Base-by-base conservation (phyloP, 2,113 vertebrate genomes). In the Brachyhypopomus gauderio region DNA sequence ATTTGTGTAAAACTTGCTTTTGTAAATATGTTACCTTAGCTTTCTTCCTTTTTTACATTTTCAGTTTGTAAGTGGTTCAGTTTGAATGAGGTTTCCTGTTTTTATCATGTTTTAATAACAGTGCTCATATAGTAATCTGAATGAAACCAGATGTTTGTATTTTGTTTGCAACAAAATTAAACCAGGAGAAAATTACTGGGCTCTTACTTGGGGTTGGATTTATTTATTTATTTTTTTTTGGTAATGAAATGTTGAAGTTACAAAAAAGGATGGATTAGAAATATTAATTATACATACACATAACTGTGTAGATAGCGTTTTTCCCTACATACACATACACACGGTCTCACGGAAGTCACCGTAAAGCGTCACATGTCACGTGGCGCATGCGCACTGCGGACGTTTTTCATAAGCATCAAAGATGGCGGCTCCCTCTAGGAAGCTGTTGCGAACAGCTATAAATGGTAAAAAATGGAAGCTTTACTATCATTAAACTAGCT, bases 21-120 rank as follows among this genome's bases (percentile, higher is more conserved):
- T 93, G 91, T 94, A 93, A 91, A 93, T 93, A 92, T 73, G 75
- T 80, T 88, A 79, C 64, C 87, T 70, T 55, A 60, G 64, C 84
- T 52, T 82, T 75, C 78, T 9, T 55, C 20, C 12, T 20, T 41
- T 63, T 45, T 77, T 55, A 60, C 58, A 6, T 17, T n/a, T 16
- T 75, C 38, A 12, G 45, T 52, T 52, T 52, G 5, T 14, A 14
- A 52, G 45, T 52, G 12, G 45, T 52, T 12, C 12, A 14, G 12
- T 52, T 14, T 52, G 45, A 52, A 52, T 52, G 9, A 52, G 12
- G 41, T 52, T 52, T 48, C 45, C 6, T 48, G 45, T n/a, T 48
- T 48, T 81, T 62, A 84, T 84, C 56, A 80, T 72, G 80, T 79
- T 72, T 64, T 52, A 25, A 48, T 75, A 20, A 56, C 64, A 67